Conservation (phyloP, 37 sponge, comb jelly and placozoan genomes). For the Bolinopsis microptera region DNA sequence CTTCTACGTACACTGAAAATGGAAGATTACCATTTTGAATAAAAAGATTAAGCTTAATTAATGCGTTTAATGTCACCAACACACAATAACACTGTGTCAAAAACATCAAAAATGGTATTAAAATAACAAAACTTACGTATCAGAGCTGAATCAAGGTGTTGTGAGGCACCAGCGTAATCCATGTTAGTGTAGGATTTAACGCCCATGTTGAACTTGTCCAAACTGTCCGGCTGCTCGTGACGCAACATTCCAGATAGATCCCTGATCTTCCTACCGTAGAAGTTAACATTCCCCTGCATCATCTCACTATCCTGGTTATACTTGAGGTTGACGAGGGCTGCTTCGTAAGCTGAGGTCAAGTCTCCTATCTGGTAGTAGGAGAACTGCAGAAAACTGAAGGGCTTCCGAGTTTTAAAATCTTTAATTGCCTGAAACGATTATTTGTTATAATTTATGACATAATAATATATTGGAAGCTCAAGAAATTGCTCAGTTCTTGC, state of each 20-base stretch:
- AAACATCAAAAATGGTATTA: not conserved
- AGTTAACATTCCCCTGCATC: slow-evolving; percentile 19
- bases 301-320: not conserved
- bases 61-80: no score
- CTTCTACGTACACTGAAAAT: slow-evolving; percentile 26
- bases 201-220: slow-evolving; percentile 10
- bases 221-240: slow-evolving; percentile 26
- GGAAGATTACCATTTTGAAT: no score
- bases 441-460: no score
- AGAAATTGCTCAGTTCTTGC: no score
- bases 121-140: not conserved
- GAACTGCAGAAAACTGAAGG: slow-evolving; percentile 18
- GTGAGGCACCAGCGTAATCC: not conserved
- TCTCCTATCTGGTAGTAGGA: slow-evolving; percentile 29
- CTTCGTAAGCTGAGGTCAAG: slow-evolving; percentile 1
- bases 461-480: no score
- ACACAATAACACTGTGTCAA: not conserved
- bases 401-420: slow-evolving; percentile 34
- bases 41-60: no score
- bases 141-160: not conserved
- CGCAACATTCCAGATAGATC: not conserved
- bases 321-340: not conserved
- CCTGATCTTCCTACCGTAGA: not conserved
- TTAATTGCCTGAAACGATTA: slow-evolving; percentile 30
- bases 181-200: not conserved